These are phyloP conservation scores for Nymphalis c-album DNA, from an alignment of 2,888 invertebrate genomes.

Conservation along the genomic window DNA sequence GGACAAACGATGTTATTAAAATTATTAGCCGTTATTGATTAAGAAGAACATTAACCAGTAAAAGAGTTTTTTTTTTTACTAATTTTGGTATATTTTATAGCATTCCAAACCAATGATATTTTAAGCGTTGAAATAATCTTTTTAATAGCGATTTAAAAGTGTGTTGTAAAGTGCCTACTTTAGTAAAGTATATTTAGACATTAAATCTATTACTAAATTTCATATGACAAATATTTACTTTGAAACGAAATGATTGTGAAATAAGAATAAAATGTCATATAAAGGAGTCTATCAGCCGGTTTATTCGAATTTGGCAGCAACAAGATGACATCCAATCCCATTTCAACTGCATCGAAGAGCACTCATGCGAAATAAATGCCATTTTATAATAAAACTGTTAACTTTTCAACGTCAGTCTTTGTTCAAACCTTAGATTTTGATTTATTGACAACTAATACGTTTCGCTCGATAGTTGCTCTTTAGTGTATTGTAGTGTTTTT, in stretches of 20 bases:
- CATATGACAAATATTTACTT: neutral
- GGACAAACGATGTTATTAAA: too few relatives aligned
- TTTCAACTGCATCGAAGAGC: slow-evolving; percentile 35
- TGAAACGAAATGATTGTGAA: neutral
- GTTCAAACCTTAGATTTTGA: neutral
- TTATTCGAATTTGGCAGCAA: slow-evolving; percentile 25
- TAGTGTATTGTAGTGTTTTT: neutral
- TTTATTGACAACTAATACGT: neutral
- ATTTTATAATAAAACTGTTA: slow-evolving; percentile 41
- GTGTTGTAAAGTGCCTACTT: too few relatives aligned
- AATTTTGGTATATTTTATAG: too few relatives aligned
- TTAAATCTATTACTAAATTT: too few relatives aligned
- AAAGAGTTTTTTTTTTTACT: too few relatives aligned
- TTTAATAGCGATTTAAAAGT: too few relatives aligned
- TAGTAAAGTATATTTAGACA: too few relatives aligned
- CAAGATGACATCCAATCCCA: slow-evolving; percentile 28
- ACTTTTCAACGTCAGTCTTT: slow-evolving; percentile 42
- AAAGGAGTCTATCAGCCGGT: slow-evolving; percentile 19
- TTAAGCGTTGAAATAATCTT: too few relatives aligned
- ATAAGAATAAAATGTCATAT: slow-evolving; percentile 14
- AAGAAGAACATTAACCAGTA: too few relatives aligned
- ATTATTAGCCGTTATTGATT: too few relatives aligned
- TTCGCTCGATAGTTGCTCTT: too few relatives aligned
- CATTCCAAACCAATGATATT: too few relatives aligned
- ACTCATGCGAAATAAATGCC: slow-evolving; percentile 39